Evolutionary conservation across 2,113 vertebrate species (phyloP).

Genomic region (Talpa occidentalis): DNA sequence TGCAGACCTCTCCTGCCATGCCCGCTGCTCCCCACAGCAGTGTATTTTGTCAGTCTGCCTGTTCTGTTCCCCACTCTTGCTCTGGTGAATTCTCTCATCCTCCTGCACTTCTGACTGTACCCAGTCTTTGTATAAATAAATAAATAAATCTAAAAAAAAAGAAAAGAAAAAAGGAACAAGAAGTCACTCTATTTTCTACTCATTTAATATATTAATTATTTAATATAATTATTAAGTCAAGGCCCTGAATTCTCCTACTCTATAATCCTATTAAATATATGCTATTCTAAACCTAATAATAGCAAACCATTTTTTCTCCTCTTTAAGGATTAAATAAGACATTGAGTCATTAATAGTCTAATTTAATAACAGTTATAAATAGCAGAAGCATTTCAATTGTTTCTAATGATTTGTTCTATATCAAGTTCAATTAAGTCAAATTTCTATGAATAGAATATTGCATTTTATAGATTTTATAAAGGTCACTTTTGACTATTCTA

Average conservation of each 20-base stretch:
- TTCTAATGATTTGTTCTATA: not conserved
- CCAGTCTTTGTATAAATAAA: too few species aligned
- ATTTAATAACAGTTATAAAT: slow-evolving; percentile 28
- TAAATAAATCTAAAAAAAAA: too few species aligned
- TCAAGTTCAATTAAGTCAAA: slow-evolving; percentile 46
- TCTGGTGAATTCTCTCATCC: too few species aligned
- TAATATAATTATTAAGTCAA: not conserved
- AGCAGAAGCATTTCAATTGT: slow-evolving; percentile 17
- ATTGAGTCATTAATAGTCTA: not conserved
- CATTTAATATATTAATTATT: not conserved
- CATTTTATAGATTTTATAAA: slow-evolving; percentile 69
- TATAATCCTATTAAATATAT: not conserved
- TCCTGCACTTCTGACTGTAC: too few species aligned
- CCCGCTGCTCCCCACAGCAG: too few species aligned
- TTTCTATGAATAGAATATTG: slow-evolving; percentile 65
- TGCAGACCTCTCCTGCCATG: too few species aligned
- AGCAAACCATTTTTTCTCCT: not conserved
- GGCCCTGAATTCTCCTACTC: not conserved
- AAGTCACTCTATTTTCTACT: not conserved
- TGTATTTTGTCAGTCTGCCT: too few species aligned
- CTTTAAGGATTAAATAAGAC: slow-evolving; percentile 31
- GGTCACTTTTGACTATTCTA: not conserved
- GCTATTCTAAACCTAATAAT: not conserved
- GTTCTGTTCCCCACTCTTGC: too few species aligned
- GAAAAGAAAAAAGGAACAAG: too few species aligned